A percentile compares a stretch with the other conserved stretches of the same genome.
These are phyloP conservation scores for Heliconius ethilla DNA, from an alignment of 2,888 invertebrate genomes.

Conservation along the genomic window DNA sequence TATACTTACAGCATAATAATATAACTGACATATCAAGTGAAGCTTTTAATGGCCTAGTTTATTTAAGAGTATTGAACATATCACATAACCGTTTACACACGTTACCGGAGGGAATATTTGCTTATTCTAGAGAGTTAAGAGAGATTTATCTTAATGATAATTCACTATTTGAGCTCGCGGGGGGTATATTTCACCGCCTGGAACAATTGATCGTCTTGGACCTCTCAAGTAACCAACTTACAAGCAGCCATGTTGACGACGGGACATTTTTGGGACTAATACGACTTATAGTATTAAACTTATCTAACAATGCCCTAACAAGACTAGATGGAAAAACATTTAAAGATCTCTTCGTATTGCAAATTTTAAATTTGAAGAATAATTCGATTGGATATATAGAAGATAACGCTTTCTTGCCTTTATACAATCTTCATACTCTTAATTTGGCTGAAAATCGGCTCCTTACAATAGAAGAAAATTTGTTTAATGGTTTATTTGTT, in stretches of 20 bases:
- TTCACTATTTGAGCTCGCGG: slow-evolving; percentile 90
- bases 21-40: slow-evolving; percentile 90
- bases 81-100: slow-evolving; percentile 92
- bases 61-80: slow-evolving; percentile 91
- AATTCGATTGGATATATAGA: slow-evolving; percentile 94
- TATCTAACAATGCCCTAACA: slow-evolving; percentile 92
- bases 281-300: slow-evolving; percentile 90
- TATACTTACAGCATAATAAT: slow-evolving; percentile 92
- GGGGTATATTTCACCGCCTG: slow-evolving; percentile 90
- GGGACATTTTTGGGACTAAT: slow-evolving; percentile 93
- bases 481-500: slow-evolving; percentile 92
- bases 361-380: slow-evolving; percentile 92
- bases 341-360: slow-evolving; percentile 92
- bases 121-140: slow-evolving; percentile 89
- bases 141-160: slow-evolving; percentile 94
- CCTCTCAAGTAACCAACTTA: slow-evolving; percentile 91
- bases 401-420: slow-evolving; percentile 92
- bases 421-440: slow-evolving; percentile 93
- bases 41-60: slow-evolving; percentile 89
- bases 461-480: slow-evolving; percentile 89
- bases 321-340: slow-evolving; percentile 92
- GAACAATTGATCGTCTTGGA: slow-evolving; percentile 93
- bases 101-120: slow-evolving; percentile 91
- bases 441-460: slow-evolving; percentile 94
- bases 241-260: slow-evolving; percentile 91